Conservation (phyloP, 2,888 invertebrate species). For the Miltochrista miniata region DNA sequence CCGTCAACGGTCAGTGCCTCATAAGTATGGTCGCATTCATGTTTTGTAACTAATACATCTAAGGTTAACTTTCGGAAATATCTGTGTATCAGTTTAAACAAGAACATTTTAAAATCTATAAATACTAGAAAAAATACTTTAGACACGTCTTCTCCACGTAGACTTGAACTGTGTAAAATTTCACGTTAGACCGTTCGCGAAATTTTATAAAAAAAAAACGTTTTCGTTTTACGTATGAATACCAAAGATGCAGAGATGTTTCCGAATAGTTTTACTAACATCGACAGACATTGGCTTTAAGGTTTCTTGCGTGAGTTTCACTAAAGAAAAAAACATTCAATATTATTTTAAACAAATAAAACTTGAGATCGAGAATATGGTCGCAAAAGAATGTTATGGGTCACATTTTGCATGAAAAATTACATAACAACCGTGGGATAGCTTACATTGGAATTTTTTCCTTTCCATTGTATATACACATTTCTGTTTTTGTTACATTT, state of each 20-base stretch:
- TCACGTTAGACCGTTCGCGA: no score
- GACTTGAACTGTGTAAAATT: no score
- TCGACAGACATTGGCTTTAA: conserved; percentile 19
- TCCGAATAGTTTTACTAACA: conserved; percentile 9
- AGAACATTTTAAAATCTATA: no score
- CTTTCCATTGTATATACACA: conserved; percentile 28
- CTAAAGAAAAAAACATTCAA: conserved; percentile 8
- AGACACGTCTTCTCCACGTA: no score
- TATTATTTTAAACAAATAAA: conserved; percentile 10
- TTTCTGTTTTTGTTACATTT: conserved; percentile 39
- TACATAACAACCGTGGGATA: conserved; percentile 34
- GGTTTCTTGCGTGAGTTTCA: conserved; percentile 17
- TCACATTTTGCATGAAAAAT: conserved; percentile 34
- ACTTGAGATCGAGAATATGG: conserved; percentile 22
- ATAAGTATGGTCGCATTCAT: conserved; percentile 81
- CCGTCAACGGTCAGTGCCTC: conserved; percentile 89
- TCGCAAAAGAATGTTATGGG: conserved; percentile 23
- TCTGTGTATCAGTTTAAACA: not conserved
- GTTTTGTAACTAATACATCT: conserved; percentile 75
- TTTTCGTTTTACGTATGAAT: no score
- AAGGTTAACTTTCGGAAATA: conserved; percentile 19
- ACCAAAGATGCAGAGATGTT: conserved; percentile 1
- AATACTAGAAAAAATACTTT: no score
- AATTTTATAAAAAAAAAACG: no score
- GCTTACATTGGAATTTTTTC: conserved; percentile 25